Conservation (phyloP, 2,888 invertebrate species). For the Celastrina argiolus region DNA sequence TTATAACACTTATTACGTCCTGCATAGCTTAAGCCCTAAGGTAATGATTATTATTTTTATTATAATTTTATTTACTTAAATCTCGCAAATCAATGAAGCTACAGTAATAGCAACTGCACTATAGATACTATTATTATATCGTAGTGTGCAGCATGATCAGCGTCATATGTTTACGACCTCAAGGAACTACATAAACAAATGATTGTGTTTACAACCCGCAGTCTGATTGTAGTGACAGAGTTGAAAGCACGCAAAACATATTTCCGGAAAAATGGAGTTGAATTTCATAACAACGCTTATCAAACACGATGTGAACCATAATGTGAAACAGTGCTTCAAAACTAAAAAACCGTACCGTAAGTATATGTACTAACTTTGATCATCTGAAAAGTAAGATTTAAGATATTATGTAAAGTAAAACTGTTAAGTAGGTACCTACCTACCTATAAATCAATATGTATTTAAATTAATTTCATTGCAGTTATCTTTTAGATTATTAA, state of each 20-base stretch:
- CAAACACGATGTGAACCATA: conserved; percentile 72
- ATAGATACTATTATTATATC: background rate
- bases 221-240: conserved; percentile 44
- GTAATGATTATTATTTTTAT: no score
- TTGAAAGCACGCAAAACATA: conserved; percentile 40
- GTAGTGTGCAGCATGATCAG: conserved; percentile 10
- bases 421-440: no score
- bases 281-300: conserved; percentile 66
- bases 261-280: conserved; percentile 54
- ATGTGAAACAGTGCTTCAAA: conserved; percentile 72
- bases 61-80: no score
- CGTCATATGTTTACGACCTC: conserved; percentile 43
- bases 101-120: conserved; percentile 1
- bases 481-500: no score
- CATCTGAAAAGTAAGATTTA: no score
- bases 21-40: no score
- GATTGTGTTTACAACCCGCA: conserved; percentile 54
- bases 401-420: no score
- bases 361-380: no score
- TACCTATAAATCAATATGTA: no score
- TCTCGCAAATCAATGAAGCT: conserved; percentile 1
- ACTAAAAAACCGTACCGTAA: conserved; percentile 70
- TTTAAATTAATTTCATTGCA: no score
- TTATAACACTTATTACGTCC: no score
- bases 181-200: conserved; percentile 49